A percentile compares a stretch with the other conserved stretches of the same genome.
phyloP scores from a whole-genome alignment of 2,888 invertebrate genomes.

The Drosophila glabriapex region DNA sequence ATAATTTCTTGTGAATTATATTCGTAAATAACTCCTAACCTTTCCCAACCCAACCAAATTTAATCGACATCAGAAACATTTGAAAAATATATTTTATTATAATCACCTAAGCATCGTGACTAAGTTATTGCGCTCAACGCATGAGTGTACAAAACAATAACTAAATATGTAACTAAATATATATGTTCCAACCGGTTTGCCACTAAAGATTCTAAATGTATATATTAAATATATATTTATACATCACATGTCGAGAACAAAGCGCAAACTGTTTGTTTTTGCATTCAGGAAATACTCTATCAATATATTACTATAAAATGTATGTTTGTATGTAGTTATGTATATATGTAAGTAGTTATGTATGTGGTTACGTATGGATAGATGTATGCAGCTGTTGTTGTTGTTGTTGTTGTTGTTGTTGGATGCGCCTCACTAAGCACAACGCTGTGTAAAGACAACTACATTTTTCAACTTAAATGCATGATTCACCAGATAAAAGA shows the following conservation, averaged over 20 bases:
- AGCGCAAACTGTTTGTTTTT: background rate
- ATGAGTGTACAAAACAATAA: conserved; percentile 7
- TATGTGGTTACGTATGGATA: background rate
- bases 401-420: background rate
- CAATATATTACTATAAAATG: background rate
- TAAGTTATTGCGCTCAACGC: background rate
- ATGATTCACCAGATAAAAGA: background rate
- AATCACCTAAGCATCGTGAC: no score
- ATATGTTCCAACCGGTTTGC: conserved; percentile 31
- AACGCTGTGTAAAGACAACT: background rate
- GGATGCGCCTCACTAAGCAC: background rate
- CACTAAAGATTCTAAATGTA: conserved; percentile 16
- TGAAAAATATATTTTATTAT: background rate
- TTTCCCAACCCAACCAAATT: background rate
- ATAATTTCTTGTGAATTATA: background rate
- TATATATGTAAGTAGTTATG: background rate
- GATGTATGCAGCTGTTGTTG: background rate
- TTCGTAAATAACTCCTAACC: background rate
- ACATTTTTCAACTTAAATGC: background rate
- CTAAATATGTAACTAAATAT: conserved; percentile 24
- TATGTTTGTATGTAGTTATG: no score
- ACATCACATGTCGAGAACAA: background rate
- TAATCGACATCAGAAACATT: background rate
- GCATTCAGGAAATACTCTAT: background rate
- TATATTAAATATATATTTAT: background rate